These are phyloP conservation scores for Botia almorhae DNA, from an alignment of 2,797 vertebrate genomes.

Conservation along the genomic window DNA sequence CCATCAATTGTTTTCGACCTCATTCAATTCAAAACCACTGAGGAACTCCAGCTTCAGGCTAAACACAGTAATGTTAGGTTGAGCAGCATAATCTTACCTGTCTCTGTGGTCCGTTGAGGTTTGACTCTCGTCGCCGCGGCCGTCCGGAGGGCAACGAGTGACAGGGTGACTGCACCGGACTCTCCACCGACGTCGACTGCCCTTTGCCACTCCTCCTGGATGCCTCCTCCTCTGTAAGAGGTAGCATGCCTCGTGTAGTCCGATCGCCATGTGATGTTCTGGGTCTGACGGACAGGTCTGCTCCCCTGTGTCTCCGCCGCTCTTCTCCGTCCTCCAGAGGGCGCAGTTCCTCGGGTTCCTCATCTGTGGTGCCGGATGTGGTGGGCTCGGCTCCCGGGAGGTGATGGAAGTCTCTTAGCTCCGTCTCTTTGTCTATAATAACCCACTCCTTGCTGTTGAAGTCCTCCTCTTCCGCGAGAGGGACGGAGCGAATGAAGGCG, in stretches of 20 bases:
- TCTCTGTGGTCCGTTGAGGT: constrained; percentile 91
- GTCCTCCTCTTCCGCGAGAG: constrained; percentile 96
- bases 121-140: constrained; percentile 89
- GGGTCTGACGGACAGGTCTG: constrained; percentile 79
- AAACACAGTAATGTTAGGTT: neutral
- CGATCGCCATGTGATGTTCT: constrained; percentile 82
- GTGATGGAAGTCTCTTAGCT: constrained; percentile 92
- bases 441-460: constrained; percentile 99
- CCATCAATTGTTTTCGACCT: constrained; percentile 16
- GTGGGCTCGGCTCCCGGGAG: constrained; percentile 85
- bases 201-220: constrained; percentile 71
- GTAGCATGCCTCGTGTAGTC: constrained; percentile 82
- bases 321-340: constrained; percentile 92
- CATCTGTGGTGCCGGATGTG: constrained; percentile 94
- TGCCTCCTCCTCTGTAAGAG: constrained; percentile 86
- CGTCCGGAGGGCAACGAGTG: constrained; percentile 88
- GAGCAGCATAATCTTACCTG: constrained; percentile 84
- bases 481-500: constrained; percentile 92
- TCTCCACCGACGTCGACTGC: constrained; percentile 66
- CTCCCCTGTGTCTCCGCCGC: constrained; percentile 77
- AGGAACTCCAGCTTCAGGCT: neutral
- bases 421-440: constrained; percentile 96
- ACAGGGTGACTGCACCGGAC: constrained; percentile 88
- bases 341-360: constrained; percentile 95
- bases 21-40: neutral